A percentile compares a stretch with the other conserved stretches of the same genome.
phyloP scores from a whole-genome alignment of 2,797 vertebrate species.

The Chelon labrosus region DNA sequence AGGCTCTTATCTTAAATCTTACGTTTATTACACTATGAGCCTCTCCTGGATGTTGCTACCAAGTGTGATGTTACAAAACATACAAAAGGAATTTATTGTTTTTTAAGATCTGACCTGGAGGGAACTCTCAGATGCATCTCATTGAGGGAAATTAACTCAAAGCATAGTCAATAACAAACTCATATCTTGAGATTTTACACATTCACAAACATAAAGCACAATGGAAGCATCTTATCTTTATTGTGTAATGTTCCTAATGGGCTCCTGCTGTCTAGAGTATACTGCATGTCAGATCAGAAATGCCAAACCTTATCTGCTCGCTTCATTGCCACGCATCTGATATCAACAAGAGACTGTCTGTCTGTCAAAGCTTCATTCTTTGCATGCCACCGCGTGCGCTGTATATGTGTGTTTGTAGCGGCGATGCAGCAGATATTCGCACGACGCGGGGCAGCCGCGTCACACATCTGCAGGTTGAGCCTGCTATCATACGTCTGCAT shows the following conservation, averaged over 20 bases:
- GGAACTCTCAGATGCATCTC: background rate
- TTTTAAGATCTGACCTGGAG: too few relatives aligned
- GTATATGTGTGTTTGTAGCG: slow-evolving; percentile 27
- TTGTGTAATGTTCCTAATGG: slow-evolving; percentile 14
- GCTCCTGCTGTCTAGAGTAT: slow-evolving; percentile 12
- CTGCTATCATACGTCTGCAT: slow-evolving; percentile 49
- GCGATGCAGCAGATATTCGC: slow-evolving; percentile 34
- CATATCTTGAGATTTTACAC: background rate
- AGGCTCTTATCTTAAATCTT: too few relatives aligned
- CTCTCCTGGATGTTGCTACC: too few relatives aligned
- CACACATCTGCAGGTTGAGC: background rate
- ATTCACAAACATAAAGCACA: slow-evolving; percentile 12
- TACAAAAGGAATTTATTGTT: too few relatives aligned
- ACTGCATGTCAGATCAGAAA: slow-evolving; percentile 53
- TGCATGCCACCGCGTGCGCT: slow-evolving; percentile 50
- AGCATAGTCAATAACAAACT: background rate
- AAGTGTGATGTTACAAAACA: too few relatives aligned
- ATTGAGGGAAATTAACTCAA: background rate
- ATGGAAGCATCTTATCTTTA: slow-evolving; percentile 48
- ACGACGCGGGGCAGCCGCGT: slow-evolving; percentile 26
- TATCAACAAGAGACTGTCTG: slow-evolving; percentile 54
- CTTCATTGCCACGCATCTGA: slow-evolving; percentile 52
- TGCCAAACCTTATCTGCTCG: slow-evolving; percentile 57
- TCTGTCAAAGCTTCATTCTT: slow-evolving; percentile 68
- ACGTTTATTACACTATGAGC: too few relatives aligned